A percentile compares a stretch with the other conserved stretches of the same genome.
These are phyloP conservation scores for Burhinus oedicnemus DNA, from an alignment of 2,113 vertebrate genomes.

Conservation along the genomic window DNA sequence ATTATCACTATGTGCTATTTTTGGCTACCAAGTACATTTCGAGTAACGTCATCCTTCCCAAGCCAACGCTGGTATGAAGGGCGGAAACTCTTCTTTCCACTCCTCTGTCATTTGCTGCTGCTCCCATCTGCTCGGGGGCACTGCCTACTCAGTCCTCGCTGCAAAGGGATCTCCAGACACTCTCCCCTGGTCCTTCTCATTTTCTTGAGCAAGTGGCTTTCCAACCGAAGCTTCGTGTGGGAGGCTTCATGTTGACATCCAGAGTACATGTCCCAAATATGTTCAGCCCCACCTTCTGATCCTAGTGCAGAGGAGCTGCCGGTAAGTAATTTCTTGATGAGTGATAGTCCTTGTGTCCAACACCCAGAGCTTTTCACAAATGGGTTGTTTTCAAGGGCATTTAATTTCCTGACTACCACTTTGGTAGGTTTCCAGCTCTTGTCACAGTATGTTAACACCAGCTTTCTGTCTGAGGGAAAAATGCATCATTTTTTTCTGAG, in stretches of 20 bases:
- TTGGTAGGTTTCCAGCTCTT: neutral
- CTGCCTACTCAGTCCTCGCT: neutral
- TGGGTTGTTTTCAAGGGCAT: neutral
- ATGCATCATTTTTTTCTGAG: neutral
- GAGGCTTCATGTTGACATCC: slow-evolving; percentile 33
- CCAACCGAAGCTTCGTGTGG: neutral
- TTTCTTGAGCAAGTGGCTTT: neutral
- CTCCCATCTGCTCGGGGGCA: neutral
- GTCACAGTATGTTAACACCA: neutral
- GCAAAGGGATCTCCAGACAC: neutral
- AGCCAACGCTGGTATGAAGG: neutral
- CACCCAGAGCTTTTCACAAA: neutral
- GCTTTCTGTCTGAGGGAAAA: neutral
- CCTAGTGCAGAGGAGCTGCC: neutral
- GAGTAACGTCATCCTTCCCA: slow-evolving; percentile 25
- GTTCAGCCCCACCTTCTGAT: slow-evolving; percentile 21
- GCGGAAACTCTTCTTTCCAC: neutral
- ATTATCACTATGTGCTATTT: slow-evolving; percentile 38
- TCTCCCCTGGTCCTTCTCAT: neutral
- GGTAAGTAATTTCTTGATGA: slow-evolving; percentile 25
- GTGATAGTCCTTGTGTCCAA: neutral
- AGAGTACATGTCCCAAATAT: slow-evolving; percentile 62
- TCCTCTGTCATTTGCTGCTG: neutral
- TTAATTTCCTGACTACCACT: neutral
- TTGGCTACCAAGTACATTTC: slow-evolving; percentile 23